A percentile compares a stretch with the other conserved stretches of the same genome.
phyloP scores from a whole-genome alignment of 2,113 vertebrate genomes.

The Nesospiza acunhae region DNA sequence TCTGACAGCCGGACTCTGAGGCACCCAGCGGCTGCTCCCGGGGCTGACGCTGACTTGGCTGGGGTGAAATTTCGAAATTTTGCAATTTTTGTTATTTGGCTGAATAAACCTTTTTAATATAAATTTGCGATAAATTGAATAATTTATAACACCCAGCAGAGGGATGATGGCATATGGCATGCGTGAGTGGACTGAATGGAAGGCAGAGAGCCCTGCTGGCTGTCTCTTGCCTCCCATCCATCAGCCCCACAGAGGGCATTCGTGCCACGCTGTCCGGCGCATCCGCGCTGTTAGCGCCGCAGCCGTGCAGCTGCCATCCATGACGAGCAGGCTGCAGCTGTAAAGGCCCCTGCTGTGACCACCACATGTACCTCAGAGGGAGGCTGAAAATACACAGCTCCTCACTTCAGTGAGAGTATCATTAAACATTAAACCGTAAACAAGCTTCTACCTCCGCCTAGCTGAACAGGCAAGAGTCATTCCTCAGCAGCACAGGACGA shows the following conservation, averaged over 20 bases:
- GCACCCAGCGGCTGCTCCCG: too few species aligned
- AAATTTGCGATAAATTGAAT: too few species aligned
- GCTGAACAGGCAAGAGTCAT: background rate
- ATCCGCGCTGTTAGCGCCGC: background rate
- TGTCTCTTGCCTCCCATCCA: background rate
- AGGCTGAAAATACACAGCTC: background rate
- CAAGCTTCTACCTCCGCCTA: background rate
- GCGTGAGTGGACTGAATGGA: background rate
- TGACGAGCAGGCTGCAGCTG: background rate
- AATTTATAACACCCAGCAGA: too few species aligned
- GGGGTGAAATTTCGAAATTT: too few species aligned
- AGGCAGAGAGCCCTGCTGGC: background rate
- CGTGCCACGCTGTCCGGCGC: accelerated
- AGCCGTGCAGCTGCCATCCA: accelerated
- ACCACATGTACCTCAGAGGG: background rate
- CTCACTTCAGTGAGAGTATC: background rate
- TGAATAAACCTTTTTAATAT: too few species aligned
- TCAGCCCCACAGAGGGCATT: background rate
- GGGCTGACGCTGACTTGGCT: too few species aligned
- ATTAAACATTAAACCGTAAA: background rate
- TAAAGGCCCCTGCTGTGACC: background rate
- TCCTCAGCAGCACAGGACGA: background rate
- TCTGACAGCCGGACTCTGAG: too few species aligned
- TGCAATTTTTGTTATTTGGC: too few species aligned
- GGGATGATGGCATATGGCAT: background rate